These are phyloP conservation scores for Eilema depressum DNA, from an alignment of 2,888 invertebrate genomes.

Conservation along the genomic window DNA sequence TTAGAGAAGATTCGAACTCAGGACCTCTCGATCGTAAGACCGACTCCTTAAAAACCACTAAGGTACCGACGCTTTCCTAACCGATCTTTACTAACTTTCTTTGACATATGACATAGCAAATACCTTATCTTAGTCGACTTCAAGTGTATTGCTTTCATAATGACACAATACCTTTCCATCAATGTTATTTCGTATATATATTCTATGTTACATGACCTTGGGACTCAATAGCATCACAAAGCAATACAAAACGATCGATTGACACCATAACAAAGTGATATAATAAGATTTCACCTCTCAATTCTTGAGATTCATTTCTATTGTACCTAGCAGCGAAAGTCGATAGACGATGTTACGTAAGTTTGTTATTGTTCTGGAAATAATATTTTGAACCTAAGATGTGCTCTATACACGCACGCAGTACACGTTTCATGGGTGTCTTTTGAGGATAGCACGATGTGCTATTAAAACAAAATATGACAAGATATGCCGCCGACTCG, in stretches of 20 bases:
- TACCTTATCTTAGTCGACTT: neutral
- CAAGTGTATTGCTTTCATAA: neutral
- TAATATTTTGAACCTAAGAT: too few relatives aligned
- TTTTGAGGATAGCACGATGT: too few relatives aligned
- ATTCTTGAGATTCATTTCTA: slow-evolving; percentile 10
- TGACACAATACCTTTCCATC: neutral
- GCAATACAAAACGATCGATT: slow-evolving; percentile 7
- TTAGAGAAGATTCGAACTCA: too few relatives aligned
- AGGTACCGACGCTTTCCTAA: too few relatives aligned
- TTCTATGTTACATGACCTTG: slow-evolving; percentile 1
- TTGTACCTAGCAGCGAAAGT: slow-evolving; percentile 18
- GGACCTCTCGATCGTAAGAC: too few relatives aligned
- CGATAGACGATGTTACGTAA: neutral
- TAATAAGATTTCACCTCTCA: slow-evolving; percentile 17
- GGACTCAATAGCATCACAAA: neutral
- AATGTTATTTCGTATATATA: neutral
- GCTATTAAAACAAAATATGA: too few relatives aligned
- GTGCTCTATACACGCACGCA: too few relatives aligned
- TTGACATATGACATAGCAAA: neutral
- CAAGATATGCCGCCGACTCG: too few relatives aligned
- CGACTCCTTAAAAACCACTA: too few relatives aligned
- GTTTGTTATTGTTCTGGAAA: too few relatives aligned
- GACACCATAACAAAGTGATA: neutral
- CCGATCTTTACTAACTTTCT: neutral
- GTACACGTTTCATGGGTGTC: too few relatives aligned